Percentiles rank a stretch among this genome's conserved stretches.
Conservation (phyloP, 2,797 vertebrate species). For the Myioborus melanocephalus region DNA sequence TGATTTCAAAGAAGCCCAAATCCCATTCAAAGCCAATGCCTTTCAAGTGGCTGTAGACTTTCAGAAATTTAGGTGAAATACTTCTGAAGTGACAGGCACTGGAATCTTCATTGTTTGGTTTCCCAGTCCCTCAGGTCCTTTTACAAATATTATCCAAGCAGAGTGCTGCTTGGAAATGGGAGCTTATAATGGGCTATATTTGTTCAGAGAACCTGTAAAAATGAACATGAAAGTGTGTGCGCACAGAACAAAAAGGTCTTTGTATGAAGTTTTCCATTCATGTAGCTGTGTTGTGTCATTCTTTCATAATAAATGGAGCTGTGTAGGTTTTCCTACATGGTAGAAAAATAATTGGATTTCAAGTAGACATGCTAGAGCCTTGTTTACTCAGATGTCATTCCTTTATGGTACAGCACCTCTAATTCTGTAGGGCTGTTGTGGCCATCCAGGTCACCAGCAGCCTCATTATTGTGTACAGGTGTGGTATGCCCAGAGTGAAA, state of each 20-base stretch:
- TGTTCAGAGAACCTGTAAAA: neutral
- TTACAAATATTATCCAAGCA: neutral
- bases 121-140: neutral
- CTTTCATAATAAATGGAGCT: neutral
- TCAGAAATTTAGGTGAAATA: neutral
- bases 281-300: neutral
- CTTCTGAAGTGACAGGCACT: neutral
- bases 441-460: neutral
- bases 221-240: neutral
- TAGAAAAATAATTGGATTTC: slow-evolving; percentile 15
- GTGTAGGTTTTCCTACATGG: neutral
- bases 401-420: neutral
- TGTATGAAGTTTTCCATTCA: neutral
- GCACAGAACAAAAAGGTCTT: neutral
- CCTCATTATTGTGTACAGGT: slow-evolving; percentile 45
- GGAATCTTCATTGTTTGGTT: neutral
- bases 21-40: neutral
- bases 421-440: slow-evolving; percentile 3
- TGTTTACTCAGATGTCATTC: neutral
- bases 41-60: neutral
- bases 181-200: neutral
- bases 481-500: neutral
- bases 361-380: neutral
- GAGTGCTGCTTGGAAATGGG: neutral
- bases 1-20: neutral